phyloP scores from a whole-genome alignment of 2,797 vertebrate genomes.

The Sphaeramia orbicularis region DNA sequence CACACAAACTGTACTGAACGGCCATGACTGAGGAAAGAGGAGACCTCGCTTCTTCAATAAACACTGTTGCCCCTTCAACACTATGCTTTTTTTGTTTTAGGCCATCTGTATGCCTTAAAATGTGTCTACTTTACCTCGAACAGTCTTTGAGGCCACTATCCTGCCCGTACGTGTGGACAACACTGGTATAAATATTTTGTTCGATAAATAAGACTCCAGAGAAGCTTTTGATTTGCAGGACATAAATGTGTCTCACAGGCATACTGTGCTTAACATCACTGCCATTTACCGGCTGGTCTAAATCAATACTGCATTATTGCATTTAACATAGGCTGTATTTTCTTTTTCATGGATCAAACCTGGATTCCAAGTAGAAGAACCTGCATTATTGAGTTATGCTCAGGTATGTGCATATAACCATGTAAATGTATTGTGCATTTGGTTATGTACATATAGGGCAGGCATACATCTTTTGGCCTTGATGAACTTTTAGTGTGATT shows the following conservation, averaged over 20 bases:
- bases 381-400: constrained; percentile 89
- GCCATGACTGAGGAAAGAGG: constrained; percentile 41
- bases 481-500: constrained; percentile 80
- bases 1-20: constrained; percentile 22
- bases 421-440: constrained; percentile 86
- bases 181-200: constrained; percentile 48
- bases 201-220: constrained; percentile 44
- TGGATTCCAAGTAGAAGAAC: constrained; percentile 80
- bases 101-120: constrained; percentile 83
- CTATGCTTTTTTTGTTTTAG: constrained; percentile 50
- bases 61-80: constrained; percentile 51
- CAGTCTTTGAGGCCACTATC: constrained; percentile 57
- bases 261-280: constrained; percentile 61
- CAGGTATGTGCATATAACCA: constrained; percentile 92
- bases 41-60: constrained; percentile 56
- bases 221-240: constrained; percentile 55
- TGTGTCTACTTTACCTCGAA: constrained; percentile 72
- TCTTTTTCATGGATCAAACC: constrained; percentile 73
- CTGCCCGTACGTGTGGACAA: constrained; percentile 50
- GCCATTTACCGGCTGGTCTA: constrained; percentile 62
- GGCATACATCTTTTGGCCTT: constrained; percentile 78
- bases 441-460: constrained; percentile 80
- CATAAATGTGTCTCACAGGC: constrained; percentile 42
- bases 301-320: constrained; percentile 63
- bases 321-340: constrained; percentile 69